Evolutionary conservation across 2,113 vertebrate genomes (phyloP), one percentile per base, ranked within the genome.

Genomic region (Morone saxatilis): DNA sequence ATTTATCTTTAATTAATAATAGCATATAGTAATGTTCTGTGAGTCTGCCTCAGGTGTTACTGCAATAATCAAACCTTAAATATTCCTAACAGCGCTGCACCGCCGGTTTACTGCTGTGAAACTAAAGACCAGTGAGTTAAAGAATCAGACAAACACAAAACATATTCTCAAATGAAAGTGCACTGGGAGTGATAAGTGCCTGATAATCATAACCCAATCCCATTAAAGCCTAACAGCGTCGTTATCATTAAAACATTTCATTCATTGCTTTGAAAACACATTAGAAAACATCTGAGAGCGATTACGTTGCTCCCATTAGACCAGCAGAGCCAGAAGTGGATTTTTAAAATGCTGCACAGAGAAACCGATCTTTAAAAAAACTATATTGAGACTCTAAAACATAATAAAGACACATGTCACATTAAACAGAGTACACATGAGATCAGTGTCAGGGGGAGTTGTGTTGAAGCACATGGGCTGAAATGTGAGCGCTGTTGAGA

Each of bases 381-480:
- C 50, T 20, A 25, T 68, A 36, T 62, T 50, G 20, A 47, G 53
- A 70, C n/a, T 13, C 63, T 31, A 8, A 8, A 71, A 69, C 31
- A 31, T 2, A 53, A 54, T 12, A 43, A 59, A 84, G 12, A n/a
- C 9, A 5, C 40, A 45, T 3, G 2, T 65, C 50, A 22, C 20
- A 6, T 81, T 14, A 67, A n/a, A 5, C 19, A 69, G 9, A 3
- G 19, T 16, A 53, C 14, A 53, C 40, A 31, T 16, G 0, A 51
- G 53, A 40, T 48, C 63, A 60, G 41, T 73, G 80, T 63, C 36
- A 48, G 31, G 31, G 4, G 41, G 13, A 17, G 8, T 78, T n/a
- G 61, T 77, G 67, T 71, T 63, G 45, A 86, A 88, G 59, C 62
- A 80, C 66, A 43, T 17, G 68, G 63, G 67, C 71, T 76, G 88